Conservation (phyloP, 2,113 vertebrate genomes). For the Antennarius striatus region DNA sequence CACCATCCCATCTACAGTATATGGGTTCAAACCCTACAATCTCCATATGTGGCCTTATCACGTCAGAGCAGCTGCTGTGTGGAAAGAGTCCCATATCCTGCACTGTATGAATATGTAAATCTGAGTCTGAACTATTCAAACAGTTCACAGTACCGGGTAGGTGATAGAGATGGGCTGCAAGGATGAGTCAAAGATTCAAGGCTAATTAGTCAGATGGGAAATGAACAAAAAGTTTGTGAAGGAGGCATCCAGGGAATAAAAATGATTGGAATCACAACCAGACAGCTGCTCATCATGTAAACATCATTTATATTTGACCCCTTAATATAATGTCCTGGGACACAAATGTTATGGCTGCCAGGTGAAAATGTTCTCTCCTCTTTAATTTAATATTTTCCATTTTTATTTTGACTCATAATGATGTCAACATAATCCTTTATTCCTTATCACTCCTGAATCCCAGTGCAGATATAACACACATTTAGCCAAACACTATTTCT, state of each 20-base stretch:
- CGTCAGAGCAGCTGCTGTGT: conserved; percentile 43
- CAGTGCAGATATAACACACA: not conserved
- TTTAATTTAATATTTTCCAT: conserved; percentile 20
- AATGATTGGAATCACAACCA: not conserved
- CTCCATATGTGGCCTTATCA: conserved; percentile 56
- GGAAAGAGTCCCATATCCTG: conserved; percentile 30
- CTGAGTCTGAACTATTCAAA: conserved; percentile 31
- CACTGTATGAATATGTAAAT: conserved; percentile 46
- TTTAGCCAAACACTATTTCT: conserved; percentile 1
- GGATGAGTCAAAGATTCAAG: conserved; percentile 13
- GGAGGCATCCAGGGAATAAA: not conserved
- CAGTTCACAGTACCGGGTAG: conserved; percentile 22
- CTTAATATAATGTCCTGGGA: conserved; percentile 13
- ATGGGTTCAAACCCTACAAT: conserved; percentile 35
- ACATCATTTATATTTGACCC: not conserved
- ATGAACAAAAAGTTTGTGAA: conserved; percentile 12
- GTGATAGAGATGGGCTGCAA: conserved; percentile 28
- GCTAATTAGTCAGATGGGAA: conserved; percentile 52
- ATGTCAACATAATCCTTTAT: conserved; percentile 25
- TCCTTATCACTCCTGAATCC: conserved; percentile 17
- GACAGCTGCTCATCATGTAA: not conserved
- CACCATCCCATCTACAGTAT: not conserved
- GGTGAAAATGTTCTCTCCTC: conserved; percentile 28
- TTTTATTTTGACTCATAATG: conserved; percentile 21
- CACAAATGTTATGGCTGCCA: conserved; percentile 15